phyloP scores from a whole-genome alignment of 2,113 vertebrate species.

The Octodon degus region DNA sequence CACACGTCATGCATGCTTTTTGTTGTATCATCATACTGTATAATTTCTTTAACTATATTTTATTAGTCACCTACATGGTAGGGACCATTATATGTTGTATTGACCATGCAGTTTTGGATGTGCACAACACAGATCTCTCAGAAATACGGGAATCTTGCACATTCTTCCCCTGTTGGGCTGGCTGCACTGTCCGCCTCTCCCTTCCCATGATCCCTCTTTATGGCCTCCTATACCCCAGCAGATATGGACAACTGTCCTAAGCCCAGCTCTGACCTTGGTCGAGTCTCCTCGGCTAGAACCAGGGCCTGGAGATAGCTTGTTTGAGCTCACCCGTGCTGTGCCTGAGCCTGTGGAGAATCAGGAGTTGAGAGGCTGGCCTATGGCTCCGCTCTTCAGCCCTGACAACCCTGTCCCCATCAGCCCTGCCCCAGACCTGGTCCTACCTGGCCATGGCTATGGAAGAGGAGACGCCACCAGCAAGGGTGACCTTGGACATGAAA shows the following conservation, averaged over 20 bases:
- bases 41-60: not conserved
- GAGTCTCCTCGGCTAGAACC: not conserved
- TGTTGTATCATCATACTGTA: not conserved
- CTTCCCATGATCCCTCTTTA: not conserved
- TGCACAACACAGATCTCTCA: not conserved
- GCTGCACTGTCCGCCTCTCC: rapidly evolving
- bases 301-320: not conserved
- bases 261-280: not conserved
- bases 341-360: not conserved
- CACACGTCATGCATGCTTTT: not conserved
- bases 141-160: not conserved
- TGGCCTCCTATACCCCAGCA: too few species aligned
- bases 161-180: not conserved
- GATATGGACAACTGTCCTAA: too few species aligned
- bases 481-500: not conserved
- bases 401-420: too few species aligned
- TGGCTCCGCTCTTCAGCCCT: rapidly evolving
- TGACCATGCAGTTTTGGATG: not conserved
- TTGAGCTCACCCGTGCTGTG: rapidly evolving
- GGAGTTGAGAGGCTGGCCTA: not conserved
- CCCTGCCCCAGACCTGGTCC: too few species aligned
- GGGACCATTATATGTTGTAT: not conserved
- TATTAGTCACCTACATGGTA: not conserved
- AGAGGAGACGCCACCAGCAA: not conserved
- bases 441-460: too few species aligned